Base-by-base conservation (phyloP, 2,797 vertebrate species). In the Sparidentex hasta region DNA sequence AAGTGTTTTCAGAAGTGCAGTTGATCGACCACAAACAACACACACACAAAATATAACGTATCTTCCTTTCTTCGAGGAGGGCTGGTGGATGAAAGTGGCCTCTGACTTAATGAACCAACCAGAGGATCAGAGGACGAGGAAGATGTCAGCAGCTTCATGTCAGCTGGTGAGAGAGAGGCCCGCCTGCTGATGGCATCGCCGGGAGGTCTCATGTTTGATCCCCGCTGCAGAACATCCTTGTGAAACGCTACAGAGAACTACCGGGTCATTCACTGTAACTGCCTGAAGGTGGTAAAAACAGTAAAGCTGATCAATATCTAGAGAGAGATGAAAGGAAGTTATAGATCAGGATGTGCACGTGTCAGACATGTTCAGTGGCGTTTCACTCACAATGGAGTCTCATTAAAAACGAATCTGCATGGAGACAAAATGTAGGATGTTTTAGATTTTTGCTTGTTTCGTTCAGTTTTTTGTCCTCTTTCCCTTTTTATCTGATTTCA, bases 131-230 rank as follows among this genome's bases (percentile, higher is more conserved):
- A 74, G 48, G 65, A 63, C 12, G 16, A 69, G 46, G 61, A 68
- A 27, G 43, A 21, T 62, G 38, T 47, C 47, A n/a, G 29, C 38
- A 48, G 56, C 56, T 69, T 80, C 65, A 29, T 50, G 57, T 76
- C 74, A 80, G 74, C 73, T 71, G 56, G 38, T 79, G 44, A 72
- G 55, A 38, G 33, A 70, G 56, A 67, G 9, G 64, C 61, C 44
- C 11, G 23, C 55, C 43, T 77, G 74, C 66, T 65, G 38, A 76
- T 66, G 33, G 57, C 46, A 20, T 16, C 0, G 13, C 56, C 44
- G 47, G 21, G 25, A 74, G 61, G 72, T 82, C 82, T 74, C 57
- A 62, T 57, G 80, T 72, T 51, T 21, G 58, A 62, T 52, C 68
- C 25, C 55, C 38, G 1, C 33, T 59, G 61, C 33, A 69, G 59